Percentiles rank a stretch among this genome's conserved stretches.
Evolutionary conservation across 1,140 invertebrate genomes (phyloP).

Genomic region (Drosophila mayri): DNA sequence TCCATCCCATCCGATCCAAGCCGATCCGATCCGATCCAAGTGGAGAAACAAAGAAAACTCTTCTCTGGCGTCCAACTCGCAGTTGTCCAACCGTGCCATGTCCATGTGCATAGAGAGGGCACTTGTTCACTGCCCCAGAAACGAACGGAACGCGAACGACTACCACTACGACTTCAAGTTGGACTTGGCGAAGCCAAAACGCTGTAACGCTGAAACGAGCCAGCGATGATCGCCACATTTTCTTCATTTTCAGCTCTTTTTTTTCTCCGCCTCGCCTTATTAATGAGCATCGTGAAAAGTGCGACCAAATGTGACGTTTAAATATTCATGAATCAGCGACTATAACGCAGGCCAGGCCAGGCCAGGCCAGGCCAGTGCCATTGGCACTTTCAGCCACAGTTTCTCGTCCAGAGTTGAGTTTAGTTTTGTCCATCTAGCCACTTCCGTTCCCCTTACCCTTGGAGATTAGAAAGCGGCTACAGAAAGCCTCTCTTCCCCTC

Average conservation of each 20-base stretch:
- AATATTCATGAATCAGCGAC: conserved; percentile 83
- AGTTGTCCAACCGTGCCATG: conserved; percentile 78
- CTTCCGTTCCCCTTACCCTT: conserved; percentile 16
- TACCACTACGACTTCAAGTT: neutral
- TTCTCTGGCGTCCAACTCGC: conserved; percentile 46
- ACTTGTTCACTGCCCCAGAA: conserved; percentile 82
- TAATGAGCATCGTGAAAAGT: conserved; percentile 84
- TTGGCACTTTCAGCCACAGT: conserved; percentile 33
- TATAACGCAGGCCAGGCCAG: conserved; percentile 58
- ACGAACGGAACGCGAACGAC: conserved; percentile 55
- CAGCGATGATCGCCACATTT: conserved; percentile 78
- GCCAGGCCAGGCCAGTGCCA: conserved; percentile 35
- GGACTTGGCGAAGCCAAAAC: conserved; percentile 32
- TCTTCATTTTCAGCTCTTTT: conserved; percentile 68
- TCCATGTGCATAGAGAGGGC: conserved; percentile 79
- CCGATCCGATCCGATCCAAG: neutral
- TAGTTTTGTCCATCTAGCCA: conserved; percentile 8
- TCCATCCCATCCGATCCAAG: conserved; percentile 50
- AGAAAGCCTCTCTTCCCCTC: conserved; percentile 25
- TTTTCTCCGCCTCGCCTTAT: conserved; percentile 61
- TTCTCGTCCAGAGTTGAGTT: neutral
- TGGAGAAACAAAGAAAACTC: conserved; percentile 74
- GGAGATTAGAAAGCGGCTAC: neutral
- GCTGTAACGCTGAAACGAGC: conserved; percentile 51
- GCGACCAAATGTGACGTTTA: conserved; percentile 85